Percentiles rank a stretch among this genome's conserved stretches.
These are phyloP conservation scores for Chelon labrosus DNA, from an alignment of 2,797 vertebrate species.

Conservation along the genomic window DNA sequence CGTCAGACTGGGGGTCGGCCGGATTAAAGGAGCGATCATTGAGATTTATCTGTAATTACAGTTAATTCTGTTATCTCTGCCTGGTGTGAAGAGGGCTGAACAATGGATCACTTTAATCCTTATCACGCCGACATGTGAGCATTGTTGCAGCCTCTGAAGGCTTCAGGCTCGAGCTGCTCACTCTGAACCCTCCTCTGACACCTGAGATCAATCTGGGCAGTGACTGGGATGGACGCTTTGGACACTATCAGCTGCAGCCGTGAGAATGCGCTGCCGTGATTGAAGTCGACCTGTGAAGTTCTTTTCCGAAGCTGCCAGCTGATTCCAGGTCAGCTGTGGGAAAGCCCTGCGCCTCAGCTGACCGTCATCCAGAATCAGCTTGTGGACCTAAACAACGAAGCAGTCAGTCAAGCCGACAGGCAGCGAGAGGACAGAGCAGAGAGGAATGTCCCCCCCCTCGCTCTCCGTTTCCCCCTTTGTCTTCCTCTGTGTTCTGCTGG, in stretches of 20 bases:
- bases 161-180: not conserved
- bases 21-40: no score
- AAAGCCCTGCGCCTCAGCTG: constrained; percentile 72
- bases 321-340: constrained; percentile 75
- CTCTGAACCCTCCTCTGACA: not conserved
- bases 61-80: not conserved
- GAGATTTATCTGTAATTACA: not conserved
- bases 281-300: no score
- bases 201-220: not conserved
- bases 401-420: constrained; percentile 55
- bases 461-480: constrained; percentile 28
- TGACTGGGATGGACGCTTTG: no score
- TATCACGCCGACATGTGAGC: not conserved
- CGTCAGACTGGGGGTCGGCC: no score
- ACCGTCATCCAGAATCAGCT: constrained; percentile 52
- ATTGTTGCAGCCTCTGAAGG: no score
- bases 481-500: constrained; percentile 55
- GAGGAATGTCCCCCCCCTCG: constrained; percentile 72
- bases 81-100: not conserved
- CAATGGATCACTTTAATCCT: not conserved
- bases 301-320: constrained; percentile 63
- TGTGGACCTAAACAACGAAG: constrained; percentile 49
- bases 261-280: no score
- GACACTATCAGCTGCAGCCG: no score
- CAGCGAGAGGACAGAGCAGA: constrained; percentile 53